Percentiles rank a stretch among this genome's conserved stretches.
phyloP scores from a whole-genome alignment of 2,888 invertebrate species.

The Incurvaria masculella region DNA sequence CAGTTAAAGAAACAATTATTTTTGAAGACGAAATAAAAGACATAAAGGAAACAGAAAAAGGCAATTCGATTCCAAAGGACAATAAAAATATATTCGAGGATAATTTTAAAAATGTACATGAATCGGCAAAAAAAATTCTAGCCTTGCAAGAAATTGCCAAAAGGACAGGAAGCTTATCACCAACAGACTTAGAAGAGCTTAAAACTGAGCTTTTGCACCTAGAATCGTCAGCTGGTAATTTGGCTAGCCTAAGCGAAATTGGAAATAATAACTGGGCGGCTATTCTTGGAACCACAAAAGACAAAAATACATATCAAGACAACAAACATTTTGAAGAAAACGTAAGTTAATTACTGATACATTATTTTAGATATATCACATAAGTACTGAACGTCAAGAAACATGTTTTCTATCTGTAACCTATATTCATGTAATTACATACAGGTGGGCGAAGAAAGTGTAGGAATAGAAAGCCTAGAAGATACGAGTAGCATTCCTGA shows the following conservation, averaged over 20 bases:
- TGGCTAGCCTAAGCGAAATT: slow-evolving; percentile 53
- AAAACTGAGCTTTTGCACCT: slow-evolving; percentile 52
- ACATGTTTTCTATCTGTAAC: no score
- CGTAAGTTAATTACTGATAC: slow-evolving; percentile 28
- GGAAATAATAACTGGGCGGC: slow-evolving; percentile 51
- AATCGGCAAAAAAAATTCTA: slow-evolving; percentile 55
- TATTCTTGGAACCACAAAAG: slow-evolving; percentile 28
- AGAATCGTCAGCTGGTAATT: slow-evolving; percentile 56
- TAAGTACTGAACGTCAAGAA: no score
- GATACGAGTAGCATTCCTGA: slow-evolving; percentile 27
- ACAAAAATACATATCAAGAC: slow-evolving; percentile 13
- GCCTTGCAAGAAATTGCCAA: slow-evolving; percentile 61
- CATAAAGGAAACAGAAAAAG: not conserved
- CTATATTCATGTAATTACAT: no score
- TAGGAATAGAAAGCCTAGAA: slow-evolving; percentile 26
- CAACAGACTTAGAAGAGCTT: slow-evolving; percentile 54
- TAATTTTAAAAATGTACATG: slow-evolving; percentile 57
- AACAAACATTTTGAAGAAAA: slow-evolving; percentile 25
- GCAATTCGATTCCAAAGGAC: not conserved
- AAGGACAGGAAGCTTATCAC: slow-evolving; percentile 51
- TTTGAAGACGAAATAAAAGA: slow-evolving; percentile 33
- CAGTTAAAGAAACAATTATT: slow-evolving; percentile 47
- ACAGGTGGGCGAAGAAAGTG: slow-evolving; percentile 48
- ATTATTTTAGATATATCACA: no score
- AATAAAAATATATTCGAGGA: not conserved